Base-by-base conservation (phyloP, 2,113 vertebrate genomes). In the Tinamus guttatus region DNA sequence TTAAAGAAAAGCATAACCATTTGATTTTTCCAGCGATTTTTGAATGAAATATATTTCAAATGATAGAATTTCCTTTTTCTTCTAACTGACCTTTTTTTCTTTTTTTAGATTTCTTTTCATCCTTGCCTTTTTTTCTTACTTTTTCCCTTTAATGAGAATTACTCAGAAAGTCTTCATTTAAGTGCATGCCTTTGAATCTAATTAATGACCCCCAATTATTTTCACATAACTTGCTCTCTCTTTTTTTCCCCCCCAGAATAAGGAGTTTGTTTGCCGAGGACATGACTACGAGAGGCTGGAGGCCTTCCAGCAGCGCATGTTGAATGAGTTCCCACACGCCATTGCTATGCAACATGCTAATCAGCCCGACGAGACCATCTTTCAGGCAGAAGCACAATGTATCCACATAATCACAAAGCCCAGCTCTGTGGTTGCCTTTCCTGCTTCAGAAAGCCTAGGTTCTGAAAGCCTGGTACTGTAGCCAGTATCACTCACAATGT, bases 331-430 rank as follows among this genome's bases (percentile, higher is more conserved):
- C 95, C 99, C 99, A 69, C 99, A 99, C 45, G 99, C 99, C 97
- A 99, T 99, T 95, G 99, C 99, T 98, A 99, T 99, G 99, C 99
- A 99, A 97, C 99, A 99, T 70, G 99, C 99, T 96, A 99, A 99
- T 98, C 99, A 99, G 97, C 99, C 99, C 1, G 99, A 99, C 86
- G 99, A 99, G 97, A 99, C 99, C 97, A 99, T 99, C 97, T 99
- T 99, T 98, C 99, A 99, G 98, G 99, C 99, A 1, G 99, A 99
- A 76, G 99, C 99, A 12, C 99, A 99, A 95, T 99, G 99, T 99
- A 99, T 99, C 99, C 99, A 86, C 73, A 45, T 45, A 79, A 86
- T 89, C 80, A 32, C 47, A 79, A 40, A 73, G 84, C 38, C 40
- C 20, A 62, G n/a, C 9, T 22, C 40, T 56, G 30, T 52, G 85